Percentiles rank a stretch among this genome's conserved stretches.
phyloP scores from a whole-genome alignment of 2,797 vertebrate species.

The Salarias fasciatus region DNA sequence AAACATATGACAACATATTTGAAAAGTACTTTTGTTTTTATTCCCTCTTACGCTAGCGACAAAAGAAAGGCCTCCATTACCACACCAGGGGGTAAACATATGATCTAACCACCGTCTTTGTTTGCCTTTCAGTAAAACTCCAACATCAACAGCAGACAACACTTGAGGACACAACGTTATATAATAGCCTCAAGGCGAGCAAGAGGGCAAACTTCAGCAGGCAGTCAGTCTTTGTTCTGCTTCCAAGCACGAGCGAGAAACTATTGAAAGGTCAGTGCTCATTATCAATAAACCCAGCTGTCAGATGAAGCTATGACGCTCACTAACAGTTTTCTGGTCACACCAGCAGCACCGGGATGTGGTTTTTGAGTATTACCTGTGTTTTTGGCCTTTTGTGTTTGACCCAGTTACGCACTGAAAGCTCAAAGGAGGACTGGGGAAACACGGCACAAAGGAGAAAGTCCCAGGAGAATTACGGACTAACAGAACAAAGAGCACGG shows the following conservation, averaged over 20 bases:
- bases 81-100: neutral
- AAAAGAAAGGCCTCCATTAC: constrained; percentile 4
- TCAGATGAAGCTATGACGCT: constrained; percentile 37
- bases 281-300: constrained; percentile 36
- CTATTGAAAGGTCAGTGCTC: constrained; percentile 15
- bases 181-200: constrained; percentile 4
- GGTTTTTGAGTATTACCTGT: constrained; percentile 24
- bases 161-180: constrained; percentile 1
- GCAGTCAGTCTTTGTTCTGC: constrained; percentile 35
- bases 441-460: constrained; percentile 73
- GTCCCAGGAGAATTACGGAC: constrained; percentile 73
- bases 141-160: neutral
- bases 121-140: neutral
- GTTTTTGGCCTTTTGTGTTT: constrained; percentile 45
- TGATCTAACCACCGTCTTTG: too few relatives aligned
- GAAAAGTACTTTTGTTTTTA: constrained; percentile 6
- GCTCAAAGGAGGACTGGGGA: constrained; percentile 61
- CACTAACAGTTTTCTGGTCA: constrained; percentile 12
- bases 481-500: constrained; percentile 69
- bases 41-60: constrained; percentile 2
- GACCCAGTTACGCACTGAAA: constrained; percentile 62
- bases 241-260: constrained; percentile 31
- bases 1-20: neutral
- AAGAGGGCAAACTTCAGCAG: constrained; percentile 1
- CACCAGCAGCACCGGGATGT: constrained; percentile 22